Evolutionary conservation across 2,888 invertebrate species (phyloP).

Genomic region (Erebia ligea): DNA sequence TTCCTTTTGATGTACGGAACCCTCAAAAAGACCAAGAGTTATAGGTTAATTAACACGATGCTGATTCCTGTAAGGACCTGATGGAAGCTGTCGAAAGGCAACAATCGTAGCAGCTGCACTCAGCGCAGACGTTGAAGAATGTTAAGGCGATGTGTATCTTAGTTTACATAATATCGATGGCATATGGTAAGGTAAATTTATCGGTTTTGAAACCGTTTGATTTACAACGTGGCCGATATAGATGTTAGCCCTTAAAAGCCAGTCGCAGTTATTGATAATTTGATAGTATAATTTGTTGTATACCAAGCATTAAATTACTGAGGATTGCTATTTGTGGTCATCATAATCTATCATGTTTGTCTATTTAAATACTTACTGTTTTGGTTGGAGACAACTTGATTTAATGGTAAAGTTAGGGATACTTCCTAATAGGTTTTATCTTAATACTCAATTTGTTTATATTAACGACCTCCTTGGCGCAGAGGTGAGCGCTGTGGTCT

Average conservation of each 20-base stretch:
- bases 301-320: not conserved
- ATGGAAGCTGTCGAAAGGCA: too few relatives aligned
- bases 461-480: too few relatives aligned
- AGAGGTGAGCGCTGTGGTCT: too few relatives aligned
- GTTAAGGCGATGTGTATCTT: not conserved
- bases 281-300: not conserved
- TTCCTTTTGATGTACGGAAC: too few relatives aligned
- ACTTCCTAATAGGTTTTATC: too few relatives aligned
- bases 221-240: conserved; percentile 15
- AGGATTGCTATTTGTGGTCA: not conserved
- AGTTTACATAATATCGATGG: not conserved
- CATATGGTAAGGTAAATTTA: conserved; percentile 23
- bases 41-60: too few relatives aligned
- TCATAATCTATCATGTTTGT: not conserved
- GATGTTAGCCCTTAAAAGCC: not conserved
- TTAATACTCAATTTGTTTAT: too few relatives aligned
- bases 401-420: not conserved
- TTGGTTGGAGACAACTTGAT: not conserved
- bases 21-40: too few relatives aligned
- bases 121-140: not conserved
- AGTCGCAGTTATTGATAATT: conserved; percentile 5
- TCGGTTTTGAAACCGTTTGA: conserved; percentile 24
- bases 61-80: too few relatives aligned
- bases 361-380: not conserved
- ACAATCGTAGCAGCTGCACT: too few relatives aligned